A percentile compares a stretch with the other conserved stretches of the same genome.
phyloP scores from a whole-genome alignment of 2,113 vertebrate genomes.

The Neodontobutis hainanensis region DNA sequence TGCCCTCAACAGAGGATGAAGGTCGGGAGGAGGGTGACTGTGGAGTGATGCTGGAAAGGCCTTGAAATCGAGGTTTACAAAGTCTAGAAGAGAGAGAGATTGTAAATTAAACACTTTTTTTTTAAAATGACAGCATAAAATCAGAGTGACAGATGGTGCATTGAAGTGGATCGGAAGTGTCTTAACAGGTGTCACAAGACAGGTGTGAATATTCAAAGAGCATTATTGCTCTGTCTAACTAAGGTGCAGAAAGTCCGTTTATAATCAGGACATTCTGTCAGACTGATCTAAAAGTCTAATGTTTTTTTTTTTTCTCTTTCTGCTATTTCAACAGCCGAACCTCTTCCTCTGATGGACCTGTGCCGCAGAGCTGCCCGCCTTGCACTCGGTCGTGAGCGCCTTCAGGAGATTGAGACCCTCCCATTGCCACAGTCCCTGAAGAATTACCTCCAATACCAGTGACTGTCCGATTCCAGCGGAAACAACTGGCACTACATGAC shows the following conservation, averaged over 20 bases:
- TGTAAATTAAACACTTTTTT: neutral
- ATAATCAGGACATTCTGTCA: neutral
- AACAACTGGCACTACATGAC: slow-evolving; percentile 30
- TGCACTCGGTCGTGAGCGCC: slow-evolving; percentile 91
- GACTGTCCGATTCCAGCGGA: slow-evolving; percentile 63
- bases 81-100: neutral
- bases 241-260: neutral
- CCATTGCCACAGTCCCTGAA: slow-evolving; percentile 96
- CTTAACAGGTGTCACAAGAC: slow-evolving; percentile 17
- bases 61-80: neutral
- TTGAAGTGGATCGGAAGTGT: neutral
- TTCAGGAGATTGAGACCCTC: slow-evolving; percentile 90
- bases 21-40: slow-evolving; percentile 23
- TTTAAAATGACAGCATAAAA: neutral
- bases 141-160: neutral
- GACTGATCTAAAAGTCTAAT: neutral
- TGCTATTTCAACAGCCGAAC: slow-evolving; percentile 84
- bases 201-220: neutral
- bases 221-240: neutral
- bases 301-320: neutral
- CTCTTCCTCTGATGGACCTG: slow-evolving; percentile 95
- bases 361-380: slow-evolving; percentile 92
- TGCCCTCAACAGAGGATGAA: slow-evolving; percentile 25
- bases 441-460: slow-evolving; percentile 99
- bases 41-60: neutral